Base-by-base conservation (phyloP, 2,797 vertebrate species). In the Ctenochaetus hawaiiensis region DNA sequence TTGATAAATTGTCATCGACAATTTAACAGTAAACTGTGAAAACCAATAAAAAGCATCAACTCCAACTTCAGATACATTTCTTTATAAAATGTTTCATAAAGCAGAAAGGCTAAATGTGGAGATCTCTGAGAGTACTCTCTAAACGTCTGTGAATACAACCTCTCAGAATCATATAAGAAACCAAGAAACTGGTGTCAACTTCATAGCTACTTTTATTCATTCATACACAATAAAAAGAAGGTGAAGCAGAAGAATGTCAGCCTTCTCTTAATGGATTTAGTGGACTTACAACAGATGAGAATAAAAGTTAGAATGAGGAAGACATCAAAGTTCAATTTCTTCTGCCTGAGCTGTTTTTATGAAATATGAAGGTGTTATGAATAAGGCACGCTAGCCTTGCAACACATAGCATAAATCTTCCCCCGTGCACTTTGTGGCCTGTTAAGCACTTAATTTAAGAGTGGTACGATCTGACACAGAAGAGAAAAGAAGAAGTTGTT, bases 291-390 rank as follows among this genome's bases (percentile, higher is more conserved):
- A 78, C 57, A 85, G 75, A 82, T 60, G 68, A 54, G 74, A 88
- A 80, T 23, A 77, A 51, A 81, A 83, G 60, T 78, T 74, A 22
- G 59, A 80, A 73, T 52, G 73, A 78, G 59, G 68, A 80, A 84
- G 61, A 73, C 43, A 71, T 83, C 74, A 84, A 84, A 85, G 80
- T 83, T 78, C 66, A 80, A 75, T 79, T 80, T 80, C 62, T 78
- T 82, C 63, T 77, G 77, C 72, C 70, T 73, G 66, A 83, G 77
- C 71, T 80, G 77, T 72, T 81, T 81, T 81, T 78, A 80, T 83
- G 72, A 87, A 89, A 89, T 79, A 88, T 84, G 34, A 86, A 84
- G 76, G 78, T 65, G 60, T 77, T 82, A 75, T 82, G 85, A 83
- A 86, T 81, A 84, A 81, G 69, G 56, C 72, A 81, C 81, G 37